phyloP scores from a whole-genome alignment of 2,888 invertebrate genomes.

The Corythucha ciliata region DNA sequence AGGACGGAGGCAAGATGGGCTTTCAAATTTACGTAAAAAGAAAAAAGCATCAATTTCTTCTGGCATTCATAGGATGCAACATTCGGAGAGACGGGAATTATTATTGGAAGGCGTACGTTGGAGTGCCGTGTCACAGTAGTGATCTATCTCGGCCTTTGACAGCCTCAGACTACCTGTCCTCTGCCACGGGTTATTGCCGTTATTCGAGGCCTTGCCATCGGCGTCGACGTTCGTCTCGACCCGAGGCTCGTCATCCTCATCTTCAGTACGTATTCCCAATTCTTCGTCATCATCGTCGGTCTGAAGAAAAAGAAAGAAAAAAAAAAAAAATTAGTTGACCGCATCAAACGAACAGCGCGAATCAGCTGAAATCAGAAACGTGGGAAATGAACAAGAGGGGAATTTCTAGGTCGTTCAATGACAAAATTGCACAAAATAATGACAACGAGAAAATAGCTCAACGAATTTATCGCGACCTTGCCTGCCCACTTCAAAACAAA shows the following conservation, averaged over 20 bases:
- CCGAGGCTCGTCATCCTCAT: slow-evolving; percentile 33
- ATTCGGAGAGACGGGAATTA: slow-evolving; percentile 24
- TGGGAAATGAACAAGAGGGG: too few relatives aligned
- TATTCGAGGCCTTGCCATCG: slow-evolving; percentile 29
- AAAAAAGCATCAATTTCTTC: too few relatives aligned
- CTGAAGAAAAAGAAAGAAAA: slow-evolving; percentile 34
- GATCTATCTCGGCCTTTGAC: slow-evolving; percentile 54
- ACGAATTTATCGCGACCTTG: too few relatives aligned
- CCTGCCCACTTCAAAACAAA: too few relatives aligned
- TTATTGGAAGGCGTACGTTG: slow-evolving; percentile 53
- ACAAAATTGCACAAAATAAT: too few relatives aligned
- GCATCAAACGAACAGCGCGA: too few relatives aligned
- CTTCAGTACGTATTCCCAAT: slow-evolving; percentile 36
- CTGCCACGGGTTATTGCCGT: slow-evolving; percentile 44
- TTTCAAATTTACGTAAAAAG: too few relatives aligned
- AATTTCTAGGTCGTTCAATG: too few relatives aligned
- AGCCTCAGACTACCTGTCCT: slow-evolving; percentile 39
- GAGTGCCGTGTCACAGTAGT: slow-evolving; percentile 67
- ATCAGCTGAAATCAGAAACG: too few relatives aligned
- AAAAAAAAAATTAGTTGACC: too few relatives aligned
- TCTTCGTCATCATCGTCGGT: slow-evolving; percentile 46
- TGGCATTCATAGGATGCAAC: slow-evolving; percentile 30
- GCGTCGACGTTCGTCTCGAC: slow-evolving; percentile 18
- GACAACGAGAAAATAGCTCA: too few relatives aligned
- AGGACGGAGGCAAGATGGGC: too few relatives aligned